These are phyloP conservation scores for Chaetogeoica ovagalla DNA, from an alignment of 2,888 invertebrate genomes.

Conservation along the genomic window DNA sequence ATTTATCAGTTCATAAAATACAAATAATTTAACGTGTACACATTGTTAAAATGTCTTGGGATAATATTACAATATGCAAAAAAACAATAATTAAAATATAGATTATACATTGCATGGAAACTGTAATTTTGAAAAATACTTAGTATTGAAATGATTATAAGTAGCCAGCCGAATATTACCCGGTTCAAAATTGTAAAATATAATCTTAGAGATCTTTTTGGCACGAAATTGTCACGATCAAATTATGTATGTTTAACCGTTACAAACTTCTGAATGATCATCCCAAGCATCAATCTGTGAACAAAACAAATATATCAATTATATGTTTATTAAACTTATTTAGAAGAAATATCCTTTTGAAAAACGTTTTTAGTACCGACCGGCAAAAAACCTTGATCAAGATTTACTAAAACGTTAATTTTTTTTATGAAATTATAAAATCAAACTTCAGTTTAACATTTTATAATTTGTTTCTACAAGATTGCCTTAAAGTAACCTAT, in stretches of 20 bases:
- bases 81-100: background rate
- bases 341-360: too few relatives aligned
- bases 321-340: background rate
- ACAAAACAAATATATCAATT: slow-evolving; percentile 54
- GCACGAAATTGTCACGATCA: slow-evolving; percentile 50
- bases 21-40: background rate
- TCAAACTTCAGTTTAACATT: too few relatives aligned
- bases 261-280: slow-evolving; percentile 82
- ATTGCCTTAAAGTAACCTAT: too few relatives aligned
- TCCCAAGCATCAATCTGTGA: slow-evolving; percentile 83
- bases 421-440: too few relatives aligned
- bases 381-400: too few relatives aligned
- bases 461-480: too few relatives aligned
- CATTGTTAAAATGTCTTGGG: background rate
- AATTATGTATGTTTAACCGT: slow-evolving; percentile 64
- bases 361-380: too few relatives aligned
- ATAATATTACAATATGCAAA: background rate
- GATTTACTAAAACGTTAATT: too few relatives aligned
- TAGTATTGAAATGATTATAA: background rate
- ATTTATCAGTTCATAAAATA: slow-evolving; percentile 5
- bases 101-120: background rate
- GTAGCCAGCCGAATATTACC: background rate
- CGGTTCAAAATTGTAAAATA: background rate
- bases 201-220: slow-evolving; percentile 55
- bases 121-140: background rate